Evolutionary conservation across 2,797 vertebrate species (phyloP).

Genomic region (Arctocebus calabarensis): DNA sequence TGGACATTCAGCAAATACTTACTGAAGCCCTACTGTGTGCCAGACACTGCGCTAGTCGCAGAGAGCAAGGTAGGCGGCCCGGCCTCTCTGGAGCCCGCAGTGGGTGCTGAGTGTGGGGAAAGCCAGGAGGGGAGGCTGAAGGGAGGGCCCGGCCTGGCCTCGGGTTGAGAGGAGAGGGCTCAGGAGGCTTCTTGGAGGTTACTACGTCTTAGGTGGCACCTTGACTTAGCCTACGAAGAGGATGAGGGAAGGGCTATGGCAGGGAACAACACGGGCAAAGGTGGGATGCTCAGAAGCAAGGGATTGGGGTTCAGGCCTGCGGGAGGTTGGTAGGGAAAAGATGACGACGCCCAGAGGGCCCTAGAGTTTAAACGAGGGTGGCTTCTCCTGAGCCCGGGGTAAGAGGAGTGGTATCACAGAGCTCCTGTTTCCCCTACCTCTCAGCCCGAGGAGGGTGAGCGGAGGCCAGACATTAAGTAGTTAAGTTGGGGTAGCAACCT

Average conservation of each 20-base stretch:
- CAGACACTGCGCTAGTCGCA: background rate
- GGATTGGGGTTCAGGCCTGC: background rate
- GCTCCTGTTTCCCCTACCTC: too few relatives aligned
- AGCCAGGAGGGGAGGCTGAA: background rate
- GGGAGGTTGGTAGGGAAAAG: background rate
- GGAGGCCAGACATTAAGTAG: background rate
- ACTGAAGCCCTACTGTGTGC: background rate
- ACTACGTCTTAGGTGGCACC: too few relatives aligned
- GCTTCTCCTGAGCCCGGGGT: too few relatives aligned
- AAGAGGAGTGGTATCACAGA: too few relatives aligned
- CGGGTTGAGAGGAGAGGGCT: background rate
- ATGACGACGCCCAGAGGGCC: background rate
- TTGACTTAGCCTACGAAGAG: background rate
- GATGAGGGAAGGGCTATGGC: too few relatives aligned
- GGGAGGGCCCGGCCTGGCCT: background rate
- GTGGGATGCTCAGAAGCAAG: background rate
- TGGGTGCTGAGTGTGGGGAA: accelerated
- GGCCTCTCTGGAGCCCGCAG: accelerated
- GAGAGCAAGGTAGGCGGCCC: too few relatives aligned
- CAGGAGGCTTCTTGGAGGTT: background rate
- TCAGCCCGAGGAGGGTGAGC: background rate
- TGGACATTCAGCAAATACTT: background rate
- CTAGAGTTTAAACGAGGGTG: background rate
- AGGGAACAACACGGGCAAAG: background rate
- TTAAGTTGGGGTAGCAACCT: too few relatives aligned